These are phyloP conservation scores for Drosophila neotestacea DNA, from an alignment of 2,888 invertebrate genomes.

Conservation along the genomic window DNA sequence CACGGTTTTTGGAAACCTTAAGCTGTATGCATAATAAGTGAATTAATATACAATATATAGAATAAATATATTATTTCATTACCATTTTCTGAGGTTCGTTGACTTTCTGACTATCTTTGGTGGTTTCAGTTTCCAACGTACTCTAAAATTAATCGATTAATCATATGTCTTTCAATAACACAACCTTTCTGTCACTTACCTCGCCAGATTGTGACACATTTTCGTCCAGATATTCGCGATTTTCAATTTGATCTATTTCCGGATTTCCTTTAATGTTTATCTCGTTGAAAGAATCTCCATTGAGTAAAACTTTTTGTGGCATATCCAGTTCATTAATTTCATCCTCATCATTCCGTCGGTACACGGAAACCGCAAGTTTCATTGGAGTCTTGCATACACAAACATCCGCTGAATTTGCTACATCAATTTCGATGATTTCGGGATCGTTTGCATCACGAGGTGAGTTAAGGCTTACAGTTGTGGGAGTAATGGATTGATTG, in stretches of 20 bases:
- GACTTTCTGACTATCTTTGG: too few relatives aligned
- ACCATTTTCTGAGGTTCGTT: too few relatives aligned
- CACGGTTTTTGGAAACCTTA: too few relatives aligned
- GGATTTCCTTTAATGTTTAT: neutral
- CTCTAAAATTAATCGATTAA: too few relatives aligned
- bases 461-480: neutral
- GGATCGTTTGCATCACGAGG: neutral
- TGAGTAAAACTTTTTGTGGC: neutral
- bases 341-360: neutral
- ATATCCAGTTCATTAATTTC: neutral
- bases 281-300: neutral
- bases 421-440: conserved; percentile 10
- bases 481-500: neutral
- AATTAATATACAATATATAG: too few relatives aligned
- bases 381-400: neutral
- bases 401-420: neutral
- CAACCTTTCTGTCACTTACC: too few relatives aligned
- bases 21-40: too few relatives aligned
- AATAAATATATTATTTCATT: too few relatives aligned
- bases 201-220: too few relatives aligned
- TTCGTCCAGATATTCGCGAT: too few relatives aligned
- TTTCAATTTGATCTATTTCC: neutral
- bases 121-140: too few relatives aligned
- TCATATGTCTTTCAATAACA: too few relatives aligned
- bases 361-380: conserved; percentile 11